phyloP scores from a whole-genome alignment of 1,140 invertebrate genomes.

The Centruroides vittatus region DNA sequence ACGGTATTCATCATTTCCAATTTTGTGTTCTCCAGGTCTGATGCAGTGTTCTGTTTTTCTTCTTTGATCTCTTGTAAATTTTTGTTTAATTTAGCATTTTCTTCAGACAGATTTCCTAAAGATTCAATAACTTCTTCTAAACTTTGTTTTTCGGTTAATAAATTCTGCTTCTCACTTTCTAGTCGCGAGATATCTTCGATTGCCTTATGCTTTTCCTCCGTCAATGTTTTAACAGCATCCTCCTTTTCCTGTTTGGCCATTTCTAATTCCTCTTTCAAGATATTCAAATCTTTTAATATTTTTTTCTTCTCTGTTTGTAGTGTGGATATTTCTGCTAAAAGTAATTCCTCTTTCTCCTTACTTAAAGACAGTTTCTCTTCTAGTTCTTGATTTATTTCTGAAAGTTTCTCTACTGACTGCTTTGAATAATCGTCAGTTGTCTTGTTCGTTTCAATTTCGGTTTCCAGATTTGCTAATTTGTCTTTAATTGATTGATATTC shows the following conservation, averaged over 20 bases:
- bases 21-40: too few relatives aligned
- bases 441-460: neutral
- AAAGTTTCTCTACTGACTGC: neutral
- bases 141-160: too few relatives aligned
- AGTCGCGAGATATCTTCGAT: too few relatives aligned
- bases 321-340: slow-evolving; percentile 9
- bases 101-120: too few relatives aligned
- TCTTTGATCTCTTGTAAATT: too few relatives aligned
- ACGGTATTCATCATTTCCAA: too few relatives aligned
- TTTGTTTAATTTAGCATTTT: too few relatives aligned
- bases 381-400: neutral
- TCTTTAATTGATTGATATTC: neutral
- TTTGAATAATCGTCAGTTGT: neutral
- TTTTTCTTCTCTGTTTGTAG: slow-evolving; percentile 16
- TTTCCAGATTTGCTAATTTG: neutral
- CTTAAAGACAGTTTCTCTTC: too few relatives aligned
- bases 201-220: too few relatives aligned
- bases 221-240: neutral
- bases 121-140: too few relatives aligned
- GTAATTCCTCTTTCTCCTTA: neutral
- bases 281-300: neutral
- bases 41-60: too few relatives aligned
- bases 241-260: slow-evolving; percentile 15
- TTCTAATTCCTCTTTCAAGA: slow-evolving; percentile 9
- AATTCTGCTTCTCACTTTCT: too few relatives aligned